Conservation (phyloP, 1,140 invertebrate genomes). For the Drosophila mojavensis region DNA sequence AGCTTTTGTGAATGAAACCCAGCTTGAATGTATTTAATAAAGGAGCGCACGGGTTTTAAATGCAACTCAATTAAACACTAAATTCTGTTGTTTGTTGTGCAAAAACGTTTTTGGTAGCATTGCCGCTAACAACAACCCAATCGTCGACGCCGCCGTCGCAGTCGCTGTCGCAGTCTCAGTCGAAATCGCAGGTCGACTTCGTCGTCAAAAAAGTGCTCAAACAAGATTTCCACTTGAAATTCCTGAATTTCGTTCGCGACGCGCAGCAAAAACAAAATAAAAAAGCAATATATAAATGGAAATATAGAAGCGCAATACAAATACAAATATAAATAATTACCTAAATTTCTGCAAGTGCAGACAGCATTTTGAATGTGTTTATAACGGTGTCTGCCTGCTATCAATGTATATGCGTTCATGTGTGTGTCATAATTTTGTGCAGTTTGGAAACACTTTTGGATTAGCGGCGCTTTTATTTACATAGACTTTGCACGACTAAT, state of each 20-base stretch:
- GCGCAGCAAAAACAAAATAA: slow-evolving; percentile 38
- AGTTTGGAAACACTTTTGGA: slow-evolving; percentile 51
- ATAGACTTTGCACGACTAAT: slow-evolving; percentile 42
- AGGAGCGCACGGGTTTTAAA: slow-evolving; percentile 16
- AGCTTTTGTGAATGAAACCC: slow-evolving; percentile 8
- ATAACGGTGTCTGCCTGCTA: slow-evolving; percentile 38
- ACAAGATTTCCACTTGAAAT: slow-evolving; percentile 82
- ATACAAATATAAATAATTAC: slow-evolving; percentile 60
- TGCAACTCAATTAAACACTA: background rate
- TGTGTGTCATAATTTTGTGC: slow-evolving; percentile 29
- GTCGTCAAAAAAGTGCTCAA: slow-evolving; percentile 73
- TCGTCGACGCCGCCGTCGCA: slow-evolving; percentile 38
- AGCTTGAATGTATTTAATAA: slow-evolving; percentile 30
- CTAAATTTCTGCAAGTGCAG: slow-evolving; percentile 58
- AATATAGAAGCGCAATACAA: slow-evolving; percentile 68
- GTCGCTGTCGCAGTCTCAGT: slow-evolving; percentile 16
- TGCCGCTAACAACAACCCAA: slow-evolving; percentile 45
- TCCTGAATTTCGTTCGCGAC: slow-evolving; percentile 76
- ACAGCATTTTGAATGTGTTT: slow-evolving; percentile 44
- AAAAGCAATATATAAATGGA: slow-evolving; percentile 47
- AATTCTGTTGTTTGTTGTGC: slow-evolving; percentile 29
- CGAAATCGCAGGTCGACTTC: slow-evolving; percentile 32
- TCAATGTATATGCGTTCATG: slow-evolving; percentile 21
- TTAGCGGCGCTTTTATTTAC: slow-evolving; percentile 60
- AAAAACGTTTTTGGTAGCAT: slow-evolving; percentile 36